These are phyloP conservation scores for Chalcis sispes DNA, from an alignment of 2,888 invertebrate species.

Conservation along the genomic window DNA sequence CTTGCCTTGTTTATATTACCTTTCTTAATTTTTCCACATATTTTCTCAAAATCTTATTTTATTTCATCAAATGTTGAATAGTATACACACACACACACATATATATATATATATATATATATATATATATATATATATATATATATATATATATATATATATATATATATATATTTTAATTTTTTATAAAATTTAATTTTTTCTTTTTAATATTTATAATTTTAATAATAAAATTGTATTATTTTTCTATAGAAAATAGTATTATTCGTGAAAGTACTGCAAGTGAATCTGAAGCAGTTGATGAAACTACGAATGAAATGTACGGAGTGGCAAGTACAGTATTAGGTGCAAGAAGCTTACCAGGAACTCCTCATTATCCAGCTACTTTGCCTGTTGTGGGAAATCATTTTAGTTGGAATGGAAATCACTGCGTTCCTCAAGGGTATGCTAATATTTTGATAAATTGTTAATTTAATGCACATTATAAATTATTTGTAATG, in stretches of 20 bases:
- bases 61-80: too few relatives aligned
- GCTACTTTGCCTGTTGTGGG: slow-evolving; percentile 70
- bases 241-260: slow-evolving; percentile 36
- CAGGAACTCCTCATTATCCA: slow-evolving; percentile 71
- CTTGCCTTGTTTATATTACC: slow-evolving; percentile 45
- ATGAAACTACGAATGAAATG: slow-evolving; percentile 71
- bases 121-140: too few relatives aligned
- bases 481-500: slow-evolving; percentile 58
- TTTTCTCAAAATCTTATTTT: slow-evolving; percentile 22
- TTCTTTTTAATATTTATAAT: not conserved
- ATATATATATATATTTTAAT: not conserved
- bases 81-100: too few relatives aligned
- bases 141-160: too few relatives aligned
- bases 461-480: not conserved
- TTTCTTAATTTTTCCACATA: slow-evolving; percentile 3
- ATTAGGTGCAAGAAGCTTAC: slow-evolving; percentile 71
- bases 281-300: slow-evolving; percentile 69
- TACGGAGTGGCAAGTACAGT: slow-evolving; percentile 70
- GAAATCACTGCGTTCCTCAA: slow-evolving; percentile 67
- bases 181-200: slow-evolving; percentile 1
- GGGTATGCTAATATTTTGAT: slow-evolving; percentile 59
- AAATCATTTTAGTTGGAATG: slow-evolving; percentile 69
- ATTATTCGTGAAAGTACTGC: slow-evolving; percentile 63
- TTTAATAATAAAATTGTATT: not conserved
- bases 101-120: too few relatives aligned